Base-by-base conservation (phyloP, 1,140 invertebrate genomes). In the Stegodyphus mimosarum region DNA sequence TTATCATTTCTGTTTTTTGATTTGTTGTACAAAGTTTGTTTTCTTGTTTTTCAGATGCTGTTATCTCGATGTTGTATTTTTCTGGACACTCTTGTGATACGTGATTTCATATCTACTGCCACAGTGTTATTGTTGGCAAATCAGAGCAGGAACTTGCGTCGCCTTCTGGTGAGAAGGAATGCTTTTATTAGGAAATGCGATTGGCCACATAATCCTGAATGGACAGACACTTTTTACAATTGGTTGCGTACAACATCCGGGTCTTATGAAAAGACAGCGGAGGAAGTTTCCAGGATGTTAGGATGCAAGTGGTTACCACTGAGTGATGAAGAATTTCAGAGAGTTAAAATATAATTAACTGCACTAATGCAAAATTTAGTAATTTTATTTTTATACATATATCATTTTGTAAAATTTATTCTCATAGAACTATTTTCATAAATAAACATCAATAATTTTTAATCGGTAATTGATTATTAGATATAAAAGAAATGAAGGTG, bases 51-150 rank as follows among this genome's bases (percentile, higher is more conserved):
- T 13, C 63, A 88, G 88, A 74, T 88, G n/a, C 55, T 84, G 0
- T n/a, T 88, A n/a, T 73, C 73, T 17, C 77, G 86, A 10, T 66
- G 49, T 33, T 87, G 87, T 80, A 92, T 91, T 18, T 92, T 92
- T 87, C 87, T 95, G n/a, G 91, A 92, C 72, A 94, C 93, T 5
- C 88, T 95, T 88, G 93, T 95, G 87, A 92, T 96, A 17, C 92
- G 94, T 6, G 95, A 96, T 88, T 91, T 94, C 89, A 93, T 97
- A 74, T 96, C 95, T 2, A 96, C 95, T 0, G 92, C 94, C 0
- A 96, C 95, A 2, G 91, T 96, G 13, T 89, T 97, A 50, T 90
- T 96, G n/a, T 91, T 96, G 51, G 94, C 93, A 0, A 77, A 83
- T 9, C 87, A 89, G 66, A 91, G 92, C 60, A 93, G 93, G 79